A percentile compares a stretch with the other conserved stretches of the same genome.
Evolutionary conservation across 2,113 vertebrate genomes (phyloP).

Genomic region (Myotis brandtii): DNA sequence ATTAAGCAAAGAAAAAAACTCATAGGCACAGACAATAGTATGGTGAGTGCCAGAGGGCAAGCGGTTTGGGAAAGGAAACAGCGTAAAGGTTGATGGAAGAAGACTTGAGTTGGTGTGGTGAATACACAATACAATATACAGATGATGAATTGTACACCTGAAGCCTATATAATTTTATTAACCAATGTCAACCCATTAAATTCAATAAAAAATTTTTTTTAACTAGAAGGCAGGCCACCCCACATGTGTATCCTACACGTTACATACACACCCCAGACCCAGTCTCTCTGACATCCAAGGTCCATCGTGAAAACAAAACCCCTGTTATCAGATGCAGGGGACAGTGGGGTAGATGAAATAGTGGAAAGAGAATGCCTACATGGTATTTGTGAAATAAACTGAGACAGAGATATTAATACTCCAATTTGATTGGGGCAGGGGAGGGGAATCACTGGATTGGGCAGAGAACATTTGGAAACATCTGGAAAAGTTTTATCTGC

Average conservation of each 20-base stretch:
- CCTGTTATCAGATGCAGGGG: neutral
- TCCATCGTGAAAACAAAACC: neutral
- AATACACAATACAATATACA: neutral
- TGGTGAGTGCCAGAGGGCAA: neutral
- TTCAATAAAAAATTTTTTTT: neutral
- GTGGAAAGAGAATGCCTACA: neutral
- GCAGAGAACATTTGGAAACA: slow-evolving; percentile 44
- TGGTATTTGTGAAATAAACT: neutral
- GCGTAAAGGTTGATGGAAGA: neutral
- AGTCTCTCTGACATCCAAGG: neutral
- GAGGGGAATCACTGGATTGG: neutral
- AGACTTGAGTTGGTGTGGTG: neutral
- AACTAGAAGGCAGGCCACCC: neutral
- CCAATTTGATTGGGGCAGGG: neutral
- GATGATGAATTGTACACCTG: neutral
- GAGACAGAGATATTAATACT: slow-evolving; percentile 7
- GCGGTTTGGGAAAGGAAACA: neutral
- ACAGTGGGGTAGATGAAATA: neutral
- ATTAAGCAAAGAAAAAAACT: neutral
- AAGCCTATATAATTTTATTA: neutral
- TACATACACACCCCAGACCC: neutral
- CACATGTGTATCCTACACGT: neutral
- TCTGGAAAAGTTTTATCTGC: neutral
- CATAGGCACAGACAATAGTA: neutral
- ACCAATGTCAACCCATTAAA: neutral